Base-by-base conservation (phyloP, 2,888 invertebrate species). In the Acrobasis suavella region DNA sequence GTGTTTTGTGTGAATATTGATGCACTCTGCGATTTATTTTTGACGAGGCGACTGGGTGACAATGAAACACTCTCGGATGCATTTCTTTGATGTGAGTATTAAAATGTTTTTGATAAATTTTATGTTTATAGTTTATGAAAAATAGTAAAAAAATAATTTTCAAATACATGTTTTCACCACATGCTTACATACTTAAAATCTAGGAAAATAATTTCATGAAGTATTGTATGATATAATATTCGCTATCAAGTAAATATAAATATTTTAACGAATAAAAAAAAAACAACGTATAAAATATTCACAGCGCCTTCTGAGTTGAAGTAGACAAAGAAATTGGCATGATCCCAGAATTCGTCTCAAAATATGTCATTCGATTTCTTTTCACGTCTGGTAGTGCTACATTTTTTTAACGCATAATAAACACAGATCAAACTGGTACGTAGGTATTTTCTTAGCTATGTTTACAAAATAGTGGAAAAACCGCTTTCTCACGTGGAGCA, bases 81-180 rank as follows among this genome's bases (percentile, higher is more conserved):
- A 70, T 65, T 71, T 81, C 61, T 65, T 78, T 37, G 83, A 85
- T 65, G 86, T 85, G 60, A 85, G 86, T 86, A 69, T 66, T 62
- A 51, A 56, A 51, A 17, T 10, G 17, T 12, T 17, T 51, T 22
- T 22, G 2, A 62, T 64, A 60, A 55, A 64, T 2, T 14, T 2
- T 46, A 14, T 12, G 12, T 64, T n/a, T n/a, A n/a, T n/a, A n/a
- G n/a, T n/a, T n/a, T 60, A 12, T 17, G 16, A 12, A 22, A 49
- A n/a, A 49, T 15, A 49, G 2, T n/a, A 15, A 32, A 32, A 6
- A 32, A 32, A 32, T 32, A 32, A 32, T 2, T 32, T 32, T 32
- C 32, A 7, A 32, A 32, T 32, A 7, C 8, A 32, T 8, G 0
- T 32, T 32, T 32, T 32, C 8, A 32, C 32, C 7, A 32, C 32